Evolutionary conservation across 37 sponge, comb jelly and placozoan genomes (phyloP).

Genomic region (Mnemiopsis leidyi): DNA sequence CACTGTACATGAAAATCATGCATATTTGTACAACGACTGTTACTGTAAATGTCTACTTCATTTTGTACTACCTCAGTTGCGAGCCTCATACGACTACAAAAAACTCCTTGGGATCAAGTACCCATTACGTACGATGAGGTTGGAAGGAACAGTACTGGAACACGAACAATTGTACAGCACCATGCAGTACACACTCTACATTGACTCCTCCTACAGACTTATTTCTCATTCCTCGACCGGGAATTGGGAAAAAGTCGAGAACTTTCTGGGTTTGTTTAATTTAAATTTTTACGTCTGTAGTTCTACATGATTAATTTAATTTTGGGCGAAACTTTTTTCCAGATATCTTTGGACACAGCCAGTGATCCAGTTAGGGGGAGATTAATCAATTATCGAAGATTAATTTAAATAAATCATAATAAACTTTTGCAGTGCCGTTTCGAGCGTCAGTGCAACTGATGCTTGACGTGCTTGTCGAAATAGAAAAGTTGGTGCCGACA

Average conservation of each 20-base stretch:
- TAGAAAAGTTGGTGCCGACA: background rate
- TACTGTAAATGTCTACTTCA: no score
- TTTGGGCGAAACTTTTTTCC: no score
- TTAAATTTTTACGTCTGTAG: no score
- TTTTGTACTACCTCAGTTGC: background rate
- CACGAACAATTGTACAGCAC: conserved; percentile 10
- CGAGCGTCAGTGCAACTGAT: conserved; percentile 1
- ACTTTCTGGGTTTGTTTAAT: conserved; percentile 27
- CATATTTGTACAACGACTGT: no score
- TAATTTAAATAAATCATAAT: no score
- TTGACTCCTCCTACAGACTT: background rate
- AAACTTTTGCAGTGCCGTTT: conserved; percentile 52
- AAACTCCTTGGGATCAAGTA: background rate
- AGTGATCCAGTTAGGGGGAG: no score
- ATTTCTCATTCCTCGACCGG: background rate
- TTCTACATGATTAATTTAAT: no score
- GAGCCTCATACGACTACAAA: background rate
- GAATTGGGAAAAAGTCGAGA: background rate
- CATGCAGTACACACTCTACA: conserved; percentile 38
- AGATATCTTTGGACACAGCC: no score
- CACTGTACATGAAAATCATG: no score
- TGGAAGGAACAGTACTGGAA: background rate
- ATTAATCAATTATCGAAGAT: no score
- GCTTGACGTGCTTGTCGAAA: background rate
- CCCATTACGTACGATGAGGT: background rate